Conservation (phyloP, 2,113 vertebrate species). For the Ceyx melanurus region DNA sequence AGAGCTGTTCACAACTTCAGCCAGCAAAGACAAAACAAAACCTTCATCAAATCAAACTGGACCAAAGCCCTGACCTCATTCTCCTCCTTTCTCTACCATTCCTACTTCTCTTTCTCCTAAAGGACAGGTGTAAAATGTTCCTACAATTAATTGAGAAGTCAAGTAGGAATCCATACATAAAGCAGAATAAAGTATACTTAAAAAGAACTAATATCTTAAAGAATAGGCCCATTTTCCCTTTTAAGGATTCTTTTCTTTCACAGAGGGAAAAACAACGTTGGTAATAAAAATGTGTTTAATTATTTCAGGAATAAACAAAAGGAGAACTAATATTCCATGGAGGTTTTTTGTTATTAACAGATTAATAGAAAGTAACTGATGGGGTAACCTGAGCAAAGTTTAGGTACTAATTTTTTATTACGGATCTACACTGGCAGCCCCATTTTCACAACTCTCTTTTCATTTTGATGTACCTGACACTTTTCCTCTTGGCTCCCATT, state of each 20-base stretch:
- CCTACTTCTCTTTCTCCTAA: background rate
- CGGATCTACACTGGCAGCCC: background rate
- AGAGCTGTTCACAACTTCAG: background rate
- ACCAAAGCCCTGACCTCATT: background rate
- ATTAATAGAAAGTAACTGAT: background rate
- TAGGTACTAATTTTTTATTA: background rate
- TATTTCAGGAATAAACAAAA: background rate
- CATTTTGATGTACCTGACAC: conserved; percentile 42
- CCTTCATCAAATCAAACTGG: background rate
- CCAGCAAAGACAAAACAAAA: conserved; percentile 17
- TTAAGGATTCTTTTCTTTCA: background rate
- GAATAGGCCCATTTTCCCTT: background rate
- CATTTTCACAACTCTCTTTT: background rate
- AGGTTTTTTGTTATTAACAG: background rate
- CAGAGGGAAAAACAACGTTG: accelerated
- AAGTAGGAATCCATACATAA: background rate
- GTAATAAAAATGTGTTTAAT: background rate
- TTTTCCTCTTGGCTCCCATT: conserved; percentile 12
- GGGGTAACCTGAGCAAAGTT: background rate
- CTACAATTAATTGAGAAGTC: background rate
- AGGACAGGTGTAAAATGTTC: background rate
- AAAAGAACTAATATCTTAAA: background rate
- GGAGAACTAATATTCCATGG: background rate
- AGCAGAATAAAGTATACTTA: background rate
- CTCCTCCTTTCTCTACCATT: background rate